A percentile compares a stretch with the other conserved stretches of the same genome.
These are phyloP conservation scores for Chrosomus eos DNA, from an alignment of 2,797 vertebrate genomes.

Conservation along the genomic window DNA sequence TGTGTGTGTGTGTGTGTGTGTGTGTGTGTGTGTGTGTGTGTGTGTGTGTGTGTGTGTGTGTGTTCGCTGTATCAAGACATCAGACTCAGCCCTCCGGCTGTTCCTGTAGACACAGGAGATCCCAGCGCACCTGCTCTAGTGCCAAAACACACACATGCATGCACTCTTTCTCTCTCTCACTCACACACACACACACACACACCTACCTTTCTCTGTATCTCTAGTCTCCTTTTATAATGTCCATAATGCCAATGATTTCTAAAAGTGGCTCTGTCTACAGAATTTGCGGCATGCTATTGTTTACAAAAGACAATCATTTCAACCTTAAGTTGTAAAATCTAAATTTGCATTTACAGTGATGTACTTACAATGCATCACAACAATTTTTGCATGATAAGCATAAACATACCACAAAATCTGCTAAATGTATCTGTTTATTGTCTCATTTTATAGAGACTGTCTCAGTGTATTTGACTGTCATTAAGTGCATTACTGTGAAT, in stretches of 20 bases:
- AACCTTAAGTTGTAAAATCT: background rate
- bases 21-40: background rate
- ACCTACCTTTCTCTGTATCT: background rate
- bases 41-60: conserved; percentile 3
- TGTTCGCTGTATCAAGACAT: conserved; percentile 37
- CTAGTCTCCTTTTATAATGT: background rate
- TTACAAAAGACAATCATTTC: background rate
- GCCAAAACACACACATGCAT: background rate
- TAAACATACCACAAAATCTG: background rate
- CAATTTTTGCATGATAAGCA: background rate
- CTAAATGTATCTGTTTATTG: background rate
- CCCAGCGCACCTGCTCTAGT: conserved; percentile 38
- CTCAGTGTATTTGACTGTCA: too few relatives aligned
- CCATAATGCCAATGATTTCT: background rate
- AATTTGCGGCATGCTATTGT: background rate
- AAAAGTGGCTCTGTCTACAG: background rate
- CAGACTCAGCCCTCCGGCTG: conserved; percentile 37
- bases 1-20: conserved; percentile 4
- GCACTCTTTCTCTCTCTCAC: background rate
- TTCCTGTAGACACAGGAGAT: conserved; percentile 35
- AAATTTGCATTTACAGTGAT: background rate
- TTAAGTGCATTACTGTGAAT: background rate
- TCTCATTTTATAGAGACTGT: background rate
- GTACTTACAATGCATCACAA: background rate
- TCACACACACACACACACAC: background rate